Evolutionary conservation across 2,113 vertebrate genomes (phyloP).

Genomic region (Hucho hucho): DNA sequence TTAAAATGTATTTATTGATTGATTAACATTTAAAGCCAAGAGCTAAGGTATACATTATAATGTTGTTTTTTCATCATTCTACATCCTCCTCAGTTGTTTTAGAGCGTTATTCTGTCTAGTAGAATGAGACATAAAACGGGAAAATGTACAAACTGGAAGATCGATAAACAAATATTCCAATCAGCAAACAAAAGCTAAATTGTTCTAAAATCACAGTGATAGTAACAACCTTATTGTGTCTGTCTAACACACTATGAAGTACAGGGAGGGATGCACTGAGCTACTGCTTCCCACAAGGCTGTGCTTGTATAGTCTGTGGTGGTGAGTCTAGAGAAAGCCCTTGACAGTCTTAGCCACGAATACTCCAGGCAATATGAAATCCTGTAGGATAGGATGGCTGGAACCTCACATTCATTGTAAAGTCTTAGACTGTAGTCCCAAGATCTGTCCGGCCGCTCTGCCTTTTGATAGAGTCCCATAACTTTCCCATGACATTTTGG

Average conservation of each 20-base stretch:
- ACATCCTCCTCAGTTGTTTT: slow-evolving; percentile 22
- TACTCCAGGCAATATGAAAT: slow-evolving; percentile 31
- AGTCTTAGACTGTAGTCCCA: slow-evolving; percentile 44
- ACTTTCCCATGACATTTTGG: slow-evolving; percentile 83
- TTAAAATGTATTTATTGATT: too few species aligned
- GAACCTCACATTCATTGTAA: slow-evolving; percentile 55
- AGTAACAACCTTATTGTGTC: slow-evolving; percentile 36
- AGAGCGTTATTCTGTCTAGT: slow-evolving; percentile 32
- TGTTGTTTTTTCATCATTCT: slow-evolving; percentile 28
- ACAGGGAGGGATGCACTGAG: background rate
- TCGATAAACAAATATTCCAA: slow-evolving; percentile 51
- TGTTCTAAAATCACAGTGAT: too few species aligned
- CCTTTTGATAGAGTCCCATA: slow-evolving; percentile 45
- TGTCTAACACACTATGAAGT: background rate
- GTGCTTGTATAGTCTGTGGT: slow-evolving; percentile 18
- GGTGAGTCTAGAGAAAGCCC: slow-evolving; percentile 50
- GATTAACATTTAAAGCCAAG: background rate
- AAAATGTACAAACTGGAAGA: slow-evolving; percentile 53
- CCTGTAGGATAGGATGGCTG: slow-evolving; percentile 46
- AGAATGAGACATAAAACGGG: slow-evolving; percentile 37
- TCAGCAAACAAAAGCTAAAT: slow-evolving; percentile 28
- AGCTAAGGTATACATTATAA: slow-evolving; percentile 15
- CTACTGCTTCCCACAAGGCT: too few species aligned
- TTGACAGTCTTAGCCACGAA: slow-evolving; percentile 44
- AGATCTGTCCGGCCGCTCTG: slow-evolving; percentile 50